Evolutionary conservation across 2,888 invertebrate genomes (phyloP), one percentile per base, ranked within the genome.

Genomic region (Andrena haemorrhoa): DNA sequence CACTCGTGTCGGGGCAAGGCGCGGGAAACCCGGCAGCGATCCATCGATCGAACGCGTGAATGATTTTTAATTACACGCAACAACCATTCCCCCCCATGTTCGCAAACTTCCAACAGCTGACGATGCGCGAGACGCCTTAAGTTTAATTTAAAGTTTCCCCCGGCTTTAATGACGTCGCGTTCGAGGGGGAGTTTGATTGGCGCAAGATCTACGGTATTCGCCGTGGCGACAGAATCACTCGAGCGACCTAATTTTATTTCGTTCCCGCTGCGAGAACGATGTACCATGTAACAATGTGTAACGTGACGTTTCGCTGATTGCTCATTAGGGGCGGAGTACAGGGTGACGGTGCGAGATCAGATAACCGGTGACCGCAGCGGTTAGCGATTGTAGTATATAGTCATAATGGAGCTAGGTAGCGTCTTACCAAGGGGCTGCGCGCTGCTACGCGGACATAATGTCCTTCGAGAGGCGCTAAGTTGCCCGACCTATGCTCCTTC

Each of bases 301-400:
- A 49, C 56, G 51, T 26, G 75, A 79, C 71, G 63, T 83, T 76
- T 68, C 73, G 47, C 65, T 69, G 72, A 81, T 83, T 73, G 49
- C 75, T 80, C 81, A 49, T 76, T 81, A 76, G 58, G 16, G 31
- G 41, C n/a, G 16, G n/a, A n/a, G 49, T 58, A 35, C 26, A 64
- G 60, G 12, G 47, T 33, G 61, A 64, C 76, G 12, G 41, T 47
- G 35, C 53, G 49, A 49, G 56, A 76, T 81, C 73, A 35, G 82
- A 83, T 83, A 83, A 83, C 56, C 72, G 68, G 63, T 58, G 41
- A 72, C 75, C 75, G 70, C 82, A 56, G 64, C 26, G 82, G 82
- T 72, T 51, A 41, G 49, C 73, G 79, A 79, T 79, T 73, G 68
- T 58, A 41, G 41, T 41, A 53, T 61, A 35, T 69, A 72, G 63